phyloP scores from a whole-genome alignment of 2,888 invertebrate species.

The Gymnosoma rotundatum region DNA sequence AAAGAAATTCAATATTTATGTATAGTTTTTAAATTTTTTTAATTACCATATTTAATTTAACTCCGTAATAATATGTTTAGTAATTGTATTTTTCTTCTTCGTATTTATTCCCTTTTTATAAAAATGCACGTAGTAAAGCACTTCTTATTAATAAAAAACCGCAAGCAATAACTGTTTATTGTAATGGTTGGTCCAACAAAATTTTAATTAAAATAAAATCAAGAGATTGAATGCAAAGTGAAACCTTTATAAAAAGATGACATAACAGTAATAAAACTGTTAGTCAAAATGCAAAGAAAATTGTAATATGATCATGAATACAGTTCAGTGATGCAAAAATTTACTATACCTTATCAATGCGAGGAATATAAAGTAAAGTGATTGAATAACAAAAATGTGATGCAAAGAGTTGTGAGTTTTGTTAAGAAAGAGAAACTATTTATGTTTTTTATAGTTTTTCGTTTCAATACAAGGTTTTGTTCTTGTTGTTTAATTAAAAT shows the following conservation, averaged over 20 bases:
- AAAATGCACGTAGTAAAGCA: conserved; percentile 48
- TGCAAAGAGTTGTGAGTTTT: no score
- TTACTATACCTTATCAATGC: neutral
- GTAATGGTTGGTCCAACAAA: conserved; percentile 1
- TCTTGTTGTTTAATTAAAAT: no score
- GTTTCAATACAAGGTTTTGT: no score
- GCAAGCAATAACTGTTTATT: conserved; percentile 42
- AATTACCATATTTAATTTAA: neutral
- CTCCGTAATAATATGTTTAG: conserved; percentile 33
- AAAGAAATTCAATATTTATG: neutral
- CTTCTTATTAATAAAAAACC: conserved; percentile 33
- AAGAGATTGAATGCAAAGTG: neutral
- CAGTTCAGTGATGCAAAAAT: conserved; percentile 9
- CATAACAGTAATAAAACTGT: conserved; percentile 47
- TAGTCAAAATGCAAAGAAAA: conserved; percentile 18
- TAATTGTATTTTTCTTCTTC: conserved; percentile 16
- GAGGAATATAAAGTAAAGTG: neutral
- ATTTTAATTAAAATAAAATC: neutral
- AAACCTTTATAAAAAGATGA: conserved; percentile 17
- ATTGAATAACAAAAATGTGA: no score
- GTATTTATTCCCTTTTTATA: conserved; percentile 5
- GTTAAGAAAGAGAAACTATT: no score
- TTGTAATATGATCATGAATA: conserved; percentile 14
- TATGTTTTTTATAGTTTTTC: no score
- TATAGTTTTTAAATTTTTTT: neutral